A percentile compares a stretch with the other conserved stretches of the same genome.
Conservation (phyloP, 2,888 invertebrate species). For the Abrostola triplasia region DNA sequence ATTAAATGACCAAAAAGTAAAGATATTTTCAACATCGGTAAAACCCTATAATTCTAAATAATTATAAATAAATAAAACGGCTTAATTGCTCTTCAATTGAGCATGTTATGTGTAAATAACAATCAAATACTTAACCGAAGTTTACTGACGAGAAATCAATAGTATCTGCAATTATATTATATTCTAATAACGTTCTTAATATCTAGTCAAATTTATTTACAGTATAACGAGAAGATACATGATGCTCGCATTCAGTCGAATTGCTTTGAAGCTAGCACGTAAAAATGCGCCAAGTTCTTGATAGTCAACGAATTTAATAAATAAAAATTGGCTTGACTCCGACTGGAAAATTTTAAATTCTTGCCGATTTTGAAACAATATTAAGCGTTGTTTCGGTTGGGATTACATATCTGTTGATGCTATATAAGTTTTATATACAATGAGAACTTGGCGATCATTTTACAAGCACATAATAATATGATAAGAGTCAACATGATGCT, state of each 20-base stretch:
- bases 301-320: not conserved
- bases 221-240: slow-evolving; percentile 53
- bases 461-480: slow-evolving; percentile 31
- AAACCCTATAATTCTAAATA: too few relatives aligned
- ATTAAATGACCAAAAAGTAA: too few relatives aligned
- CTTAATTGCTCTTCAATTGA: too few relatives aligned
- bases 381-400: too few relatives aligned
- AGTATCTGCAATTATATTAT: slow-evolving; percentile 30
- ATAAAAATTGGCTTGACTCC: not conserved
- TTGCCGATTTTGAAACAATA: too few relatives aligned
- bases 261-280: slow-evolving; percentile 49
- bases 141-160: slow-evolving; percentile 29
- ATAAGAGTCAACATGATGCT: slow-evolving; percentile 37
- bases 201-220: slow-evolving; percentile 59
- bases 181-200: slow-evolving; percentile 56
- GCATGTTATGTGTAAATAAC: too few relatives aligned
- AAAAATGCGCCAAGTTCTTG: slow-evolving; percentile 38
- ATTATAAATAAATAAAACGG: too few relatives aligned
- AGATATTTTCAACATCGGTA: too few relatives aligned
- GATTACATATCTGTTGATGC: too few relatives aligned
- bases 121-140: not conserved
- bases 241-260: slow-evolving; percentile 60
- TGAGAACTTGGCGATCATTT: slow-evolving; percentile 36
- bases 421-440: not conserved
- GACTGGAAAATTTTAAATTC: not conserved